These are phyloP conservation scores for Pedetes capensis DNA, from an alignment of 2,113 vertebrate genomes.

Conservation along the genomic window DNA sequence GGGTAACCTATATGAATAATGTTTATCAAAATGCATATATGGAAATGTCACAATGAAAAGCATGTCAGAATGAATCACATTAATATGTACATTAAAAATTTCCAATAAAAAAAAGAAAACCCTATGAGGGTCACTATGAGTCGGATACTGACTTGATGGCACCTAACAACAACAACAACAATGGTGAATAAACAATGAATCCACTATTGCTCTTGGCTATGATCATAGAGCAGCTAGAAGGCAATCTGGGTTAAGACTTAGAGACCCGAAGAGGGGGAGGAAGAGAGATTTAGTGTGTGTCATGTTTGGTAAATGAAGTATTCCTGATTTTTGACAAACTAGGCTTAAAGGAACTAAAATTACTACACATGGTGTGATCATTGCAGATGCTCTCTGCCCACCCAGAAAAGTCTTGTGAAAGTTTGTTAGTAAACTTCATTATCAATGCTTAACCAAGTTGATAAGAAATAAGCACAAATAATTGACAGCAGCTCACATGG, in stretches of 20 bases:
- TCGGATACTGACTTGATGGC: no score
- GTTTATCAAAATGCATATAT: no score
- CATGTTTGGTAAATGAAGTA: neutral
- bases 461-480: neutral
- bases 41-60: no score
- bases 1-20: no score
- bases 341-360: neutral
- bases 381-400: neutral
- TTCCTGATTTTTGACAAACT: neutral
- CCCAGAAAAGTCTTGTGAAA: neutral
- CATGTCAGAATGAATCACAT: no score
- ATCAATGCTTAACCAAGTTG: neutral
- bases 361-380: neutral
- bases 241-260: slow-evolving; percentile 76
- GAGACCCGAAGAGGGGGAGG: neutral
- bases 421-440: neutral
- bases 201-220: slow-evolving; percentile 71
- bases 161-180: no score
- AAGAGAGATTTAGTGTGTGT: slow-evolving; percentile 46
- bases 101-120: no score
- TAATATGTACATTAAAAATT: no score
- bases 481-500: neutral
- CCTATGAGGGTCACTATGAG: no score
- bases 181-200: slow-evolving; percentile 86
- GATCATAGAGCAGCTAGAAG: slow-evolving; percentile 79